These are phyloP conservation scores for Coboldia fuscipes DNA, from an alignment of 1,140 invertebrate genomes.

Conservation along the genomic window DNA sequence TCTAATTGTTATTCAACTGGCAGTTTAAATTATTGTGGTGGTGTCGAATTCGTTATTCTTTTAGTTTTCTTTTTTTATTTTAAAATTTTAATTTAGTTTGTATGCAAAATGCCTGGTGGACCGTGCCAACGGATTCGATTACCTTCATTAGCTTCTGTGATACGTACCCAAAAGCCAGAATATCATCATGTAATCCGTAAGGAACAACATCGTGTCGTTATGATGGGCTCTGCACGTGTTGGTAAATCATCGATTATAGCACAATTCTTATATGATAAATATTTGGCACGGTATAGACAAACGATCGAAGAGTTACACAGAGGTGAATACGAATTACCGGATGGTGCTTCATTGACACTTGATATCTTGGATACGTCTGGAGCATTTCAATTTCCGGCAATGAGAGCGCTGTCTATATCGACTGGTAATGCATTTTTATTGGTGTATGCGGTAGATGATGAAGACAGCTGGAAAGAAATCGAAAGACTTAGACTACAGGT, in stretches of 20 bases:
- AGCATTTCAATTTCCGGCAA: conserved; percentile 34
- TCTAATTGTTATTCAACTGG: no score
- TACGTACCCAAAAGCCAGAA: conserved; percentile 4
- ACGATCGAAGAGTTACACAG: conserved; percentile 34
- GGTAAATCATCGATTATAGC: conserved; percentile 37
- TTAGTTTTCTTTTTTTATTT: no score
- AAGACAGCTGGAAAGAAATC: conserved; percentile 26
- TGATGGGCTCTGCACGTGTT: conserved; percentile 26
- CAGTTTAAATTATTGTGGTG: no score
- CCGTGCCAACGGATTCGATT: conserved; percentile 11
- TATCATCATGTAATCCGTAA: conserved; percentile 9
- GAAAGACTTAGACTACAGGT: conserved; percentile 18
- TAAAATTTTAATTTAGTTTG: no score
- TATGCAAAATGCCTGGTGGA: conserved; percentile 5
- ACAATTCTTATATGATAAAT: conserved; percentile 35
- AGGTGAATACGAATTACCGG: conserved; percentile 26
- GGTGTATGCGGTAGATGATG: conserved; percentile 28
- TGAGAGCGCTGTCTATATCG: conserved; percentile 32
- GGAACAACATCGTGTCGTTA: conserved; percentile 17
- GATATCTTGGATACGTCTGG: conserved; percentile 33
- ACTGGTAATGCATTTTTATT: conserved; percentile 31
- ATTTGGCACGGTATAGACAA: conserved; percentile 25
- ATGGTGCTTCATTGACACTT: conserved; percentile 20
- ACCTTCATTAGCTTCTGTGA: conserved; percentile 11
- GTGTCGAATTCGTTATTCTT: no score